Base-by-base conservation (phyloP, 2,888 invertebrate genomes). In the Dynastes maya region DNA sequence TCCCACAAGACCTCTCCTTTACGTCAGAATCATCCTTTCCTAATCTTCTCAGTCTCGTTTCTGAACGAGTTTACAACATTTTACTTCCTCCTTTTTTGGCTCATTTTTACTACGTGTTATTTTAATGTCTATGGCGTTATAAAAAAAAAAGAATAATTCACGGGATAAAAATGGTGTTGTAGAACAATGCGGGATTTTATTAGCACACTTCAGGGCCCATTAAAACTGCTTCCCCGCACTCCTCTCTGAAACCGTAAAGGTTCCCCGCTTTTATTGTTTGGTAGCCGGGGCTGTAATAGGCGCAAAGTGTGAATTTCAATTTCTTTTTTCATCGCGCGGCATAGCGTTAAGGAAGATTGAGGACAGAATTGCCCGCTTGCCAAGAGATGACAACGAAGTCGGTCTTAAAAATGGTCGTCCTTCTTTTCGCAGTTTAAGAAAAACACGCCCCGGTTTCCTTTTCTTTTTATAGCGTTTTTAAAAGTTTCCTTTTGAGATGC, bases 51-150 rank as follows among this genome's bases (percentile, higher is more conserved):
- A 45, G 45, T 8, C 5, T 29, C 63, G 27, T 63, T 63, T 63
- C 63, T 29, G 16, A 5, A 13, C 2, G 13, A 32, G 11, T 29
- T 63, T 63, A 63, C 63, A 8, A 22, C 29, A 6, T 29, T 2
- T 32, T 63, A 32, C 8, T 29, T 29, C 63, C 32, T 63, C 13
- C 6, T 55, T 55, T 63, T 63, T 29, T 32, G 63, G 63, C 11
- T 63, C 29, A 63, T n/a, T 63, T 63, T 63, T 63, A 63, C 13
- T 63, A 63, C 63, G 32, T 63, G 63, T 63, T 63, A 63, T 29
- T 63, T 63, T 63, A 63, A 63, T 63, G 63, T 32, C 29, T 13
- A 45, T 45, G 29, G n/a, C 29, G 32, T 63, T 63, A 63, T 63
- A 63, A 63, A 63, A 63, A 63, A 63, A 11, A 45, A 45, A 45